Evolutionary conservation across 2,113 vertebrate species (phyloP).

Genomic region (Tachycineta bicolor): DNA sequence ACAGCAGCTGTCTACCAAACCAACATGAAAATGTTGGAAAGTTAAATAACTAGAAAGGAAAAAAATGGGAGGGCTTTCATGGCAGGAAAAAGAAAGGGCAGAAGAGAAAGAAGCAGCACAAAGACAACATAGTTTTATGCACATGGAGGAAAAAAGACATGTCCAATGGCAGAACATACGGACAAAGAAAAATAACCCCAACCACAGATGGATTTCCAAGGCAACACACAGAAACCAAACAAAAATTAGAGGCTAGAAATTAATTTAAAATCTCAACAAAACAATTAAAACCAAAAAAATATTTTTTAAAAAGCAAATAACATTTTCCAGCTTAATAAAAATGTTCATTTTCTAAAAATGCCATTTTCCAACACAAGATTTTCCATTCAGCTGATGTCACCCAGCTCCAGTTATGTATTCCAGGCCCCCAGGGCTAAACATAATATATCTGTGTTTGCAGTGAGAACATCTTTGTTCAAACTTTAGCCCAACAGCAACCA

Average conservation of each 20-base stretch:
- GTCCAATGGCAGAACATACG: neutral
- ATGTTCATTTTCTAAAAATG: neutral
- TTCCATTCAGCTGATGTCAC: conserved; percentile 15
- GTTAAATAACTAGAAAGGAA: conserved; percentile 1
- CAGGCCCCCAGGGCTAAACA: conserved; percentile 13
- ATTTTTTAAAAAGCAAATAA: neutral
- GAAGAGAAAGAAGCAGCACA: neutral
- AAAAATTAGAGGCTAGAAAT: neutral
- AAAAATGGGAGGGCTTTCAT: neutral
- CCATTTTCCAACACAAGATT: neutral
- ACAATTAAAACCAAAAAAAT: neutral
- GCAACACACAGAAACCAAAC: neutral
- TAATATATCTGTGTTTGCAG: conserved; percentile 16
- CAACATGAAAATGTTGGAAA: conserved; percentile 19
- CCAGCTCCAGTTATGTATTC: neutral
- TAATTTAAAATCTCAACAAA: neutral
- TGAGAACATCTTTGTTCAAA: neutral
- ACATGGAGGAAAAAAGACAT: neutral
- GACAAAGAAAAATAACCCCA: neutral
- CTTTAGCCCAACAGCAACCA: conserved; percentile 10
- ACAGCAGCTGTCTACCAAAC: neutral
- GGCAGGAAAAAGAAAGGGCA: neutral
- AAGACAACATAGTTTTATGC: neutral
- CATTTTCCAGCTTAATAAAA: neutral
- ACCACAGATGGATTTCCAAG: conserved; percentile 19